Base-by-base conservation (phyloP, 1,140 invertebrate species). In the Lamellibrachia luymesi region DNA sequence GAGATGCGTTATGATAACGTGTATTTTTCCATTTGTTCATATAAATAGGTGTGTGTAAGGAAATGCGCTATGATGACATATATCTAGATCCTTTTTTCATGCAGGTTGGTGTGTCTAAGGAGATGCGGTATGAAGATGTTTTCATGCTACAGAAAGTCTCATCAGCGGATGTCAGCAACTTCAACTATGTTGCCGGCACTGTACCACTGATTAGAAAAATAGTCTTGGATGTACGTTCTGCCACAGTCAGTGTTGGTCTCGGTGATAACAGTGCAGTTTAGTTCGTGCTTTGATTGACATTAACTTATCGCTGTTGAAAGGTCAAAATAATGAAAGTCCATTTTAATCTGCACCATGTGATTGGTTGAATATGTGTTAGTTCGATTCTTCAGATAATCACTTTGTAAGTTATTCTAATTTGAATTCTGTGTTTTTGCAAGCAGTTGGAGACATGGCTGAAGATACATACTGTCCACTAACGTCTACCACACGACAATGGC, bases 121-220 rank as follows among this genome's bases (percentile, higher is more conserved):
- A 93, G n/a, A 93, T 92, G 92, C 64, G 91, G 1, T 93, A 93
- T 51, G 91, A 93, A 25, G 93, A 93, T 51, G 93, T 92, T 2
- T 93, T 92, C 93, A 93, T 91, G 25, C 52, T 93, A 25, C 92
- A 93, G 89, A 50, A 90, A 49, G 93, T 93, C 6, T 80, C 91
- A 13, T 51, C 64, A 51, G 51, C 50, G 22, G 90, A 94, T 90
- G 49, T 93, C 38, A 6, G 27, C 22, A 52, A 64, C 4, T 94
- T 94, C 90, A 94, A 94, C 49, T 94, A 93, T 52, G 90, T 93
- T 6, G 93, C 94, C 92, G 94, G 94, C 5, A 93, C 94, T 80
- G 94, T 94, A 25, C 93, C 94, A 51, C 93, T 94, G 64, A 80
- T 91, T 13, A 49, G 22, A 22, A 91, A 91, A 91, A 91, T 91